These are phyloP conservation scores for Plebejus anna DNA, from an alignment of 2,888 invertebrate genomes.

Conservation along the genomic window DNA sequence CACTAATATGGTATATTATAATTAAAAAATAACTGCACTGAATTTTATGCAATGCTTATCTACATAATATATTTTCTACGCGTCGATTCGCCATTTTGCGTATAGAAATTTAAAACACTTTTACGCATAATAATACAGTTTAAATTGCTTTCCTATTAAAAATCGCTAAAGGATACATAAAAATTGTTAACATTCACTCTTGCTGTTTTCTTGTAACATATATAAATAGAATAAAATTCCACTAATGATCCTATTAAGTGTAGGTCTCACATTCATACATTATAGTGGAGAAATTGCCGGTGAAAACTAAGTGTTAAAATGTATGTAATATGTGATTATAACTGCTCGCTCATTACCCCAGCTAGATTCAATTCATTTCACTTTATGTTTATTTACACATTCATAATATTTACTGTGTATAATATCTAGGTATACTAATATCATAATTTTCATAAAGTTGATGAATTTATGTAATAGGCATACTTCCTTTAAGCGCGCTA, in stretches of 20 bases:
- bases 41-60: no score
- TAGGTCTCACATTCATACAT: constrained; percentile 3
- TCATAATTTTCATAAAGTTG: neutral
- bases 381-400: constrained; percentile 11
- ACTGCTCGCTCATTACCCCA: neutral
- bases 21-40: no score
- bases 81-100: no score
- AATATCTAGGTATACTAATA: no score
- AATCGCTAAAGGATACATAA: neutral
- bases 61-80: no score
- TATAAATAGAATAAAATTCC: constrained; percentile 4
- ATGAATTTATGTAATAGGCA: no score
- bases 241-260: constrained; percentile 4
- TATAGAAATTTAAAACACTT: no score
- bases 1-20: no score
- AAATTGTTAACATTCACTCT: neutral
- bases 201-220: neutral
- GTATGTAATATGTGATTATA: constrained; percentile 23
- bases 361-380: neutral
- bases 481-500: no score
- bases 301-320: constrained; percentile 21
- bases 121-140: no score
- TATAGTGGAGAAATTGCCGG: constrained; percentile 1
- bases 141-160: neutral
- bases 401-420: neutral